Base-by-base conservation (phyloP, 2,113 vertebrate species). In the Actenoides hombroni region DNA sequence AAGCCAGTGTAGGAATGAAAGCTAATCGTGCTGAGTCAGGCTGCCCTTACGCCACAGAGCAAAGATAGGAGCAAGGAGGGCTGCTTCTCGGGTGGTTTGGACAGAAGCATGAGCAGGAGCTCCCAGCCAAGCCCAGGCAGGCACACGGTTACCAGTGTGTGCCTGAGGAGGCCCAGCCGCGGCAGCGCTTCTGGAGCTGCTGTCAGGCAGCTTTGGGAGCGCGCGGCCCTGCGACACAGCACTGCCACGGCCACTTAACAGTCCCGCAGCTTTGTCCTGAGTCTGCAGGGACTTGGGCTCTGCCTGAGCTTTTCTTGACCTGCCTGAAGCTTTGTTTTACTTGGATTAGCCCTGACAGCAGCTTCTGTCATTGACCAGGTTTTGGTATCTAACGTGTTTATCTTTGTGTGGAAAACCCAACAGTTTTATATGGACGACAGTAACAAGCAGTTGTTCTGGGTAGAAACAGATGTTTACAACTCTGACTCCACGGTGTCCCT, bases 81-180 rank as follows among this genome's bases (percentile, higher is more conserved):
- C 37, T 13, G 63, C 57, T 80, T 56, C 35, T 59, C 2, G 0
- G 8, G 8, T 0, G 40, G 13, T 24, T 28, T 8, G 56, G 37
- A 26, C 6, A 40, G 61, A 18, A 35, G 49, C 5, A 0, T 5
- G 68, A 68, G 35, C 44, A 10, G n/a, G n/a, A 57, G 21, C n/a
- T 54, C 28, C 2, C 9, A 11, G 8, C 35, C 76, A 28, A 0
- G 56, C 16, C 60, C 40, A 11, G 19, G 40, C 5, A 3, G 37
- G 37, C 46, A 35, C 4, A 1, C 13, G 0, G 6, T 10, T n/a
- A 48, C 42, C 5, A 0, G 9, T 0, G 5, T 9, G 46, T 35
- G 31, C 70, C 69, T 4, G 0, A 25, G 46, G 28, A 73, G 23
- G 29, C 9, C 4, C 63, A 19, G 33, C 13, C 60, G 8, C 0